A percentile compares a stretch with the other conserved stretches of the same genome.
These are phyloP conservation scores for Caenorhabditis uteleia DNA, from an alignment of 2,888 invertebrate species.

Conservation along the genomic window DNA sequence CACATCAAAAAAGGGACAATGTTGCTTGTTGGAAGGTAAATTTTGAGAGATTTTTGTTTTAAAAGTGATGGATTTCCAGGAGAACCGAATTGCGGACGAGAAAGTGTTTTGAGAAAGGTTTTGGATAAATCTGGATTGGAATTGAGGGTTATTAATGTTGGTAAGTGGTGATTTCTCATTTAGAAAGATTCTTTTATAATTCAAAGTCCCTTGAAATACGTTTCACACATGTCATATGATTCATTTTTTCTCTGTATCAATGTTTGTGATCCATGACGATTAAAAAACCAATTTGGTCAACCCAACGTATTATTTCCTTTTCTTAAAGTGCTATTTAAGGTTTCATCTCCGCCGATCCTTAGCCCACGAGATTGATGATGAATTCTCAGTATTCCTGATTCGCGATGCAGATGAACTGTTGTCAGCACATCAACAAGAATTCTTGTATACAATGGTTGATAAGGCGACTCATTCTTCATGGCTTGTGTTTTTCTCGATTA, in stretches of 20 bases:
- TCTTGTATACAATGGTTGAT: conserved; percentile 35
- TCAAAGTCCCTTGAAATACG: too few species aligned
- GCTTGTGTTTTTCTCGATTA: conserved; percentile 37
- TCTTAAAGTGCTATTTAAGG: too few species aligned
- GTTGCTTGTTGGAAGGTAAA: conserved; percentile 29
- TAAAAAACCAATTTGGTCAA: too few species aligned
- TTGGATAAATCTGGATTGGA: conserved; percentile 9
- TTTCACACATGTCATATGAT: too few species aligned
- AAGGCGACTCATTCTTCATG: conserved; percentile 30
- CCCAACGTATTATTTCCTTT: too few species aligned
- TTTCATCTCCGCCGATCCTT: conserved; percentile 31
- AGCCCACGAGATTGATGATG: conserved; percentile 24
- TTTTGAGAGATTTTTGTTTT: background rate
- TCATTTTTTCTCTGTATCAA: too few species aligned
- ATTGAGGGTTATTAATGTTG: conserved; percentile 28
- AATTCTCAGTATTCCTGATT: conserved; percentile 20
- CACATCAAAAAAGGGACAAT: conserved; percentile 28
- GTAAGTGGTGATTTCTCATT: background rate
- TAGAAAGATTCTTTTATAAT: too few species aligned
- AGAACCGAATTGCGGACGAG: conserved; percentile 25
- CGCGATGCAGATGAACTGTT: conserved; percentile 30
- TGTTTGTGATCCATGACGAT: too few species aligned
- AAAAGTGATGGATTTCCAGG: conserved; percentile 7
- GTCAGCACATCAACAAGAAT: conserved; percentile 32
- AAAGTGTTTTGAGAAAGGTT: conserved; percentile 20